Conservation (phyloP, 2,797 vertebrate species). For the Eidolon dupreanum region DNA sequence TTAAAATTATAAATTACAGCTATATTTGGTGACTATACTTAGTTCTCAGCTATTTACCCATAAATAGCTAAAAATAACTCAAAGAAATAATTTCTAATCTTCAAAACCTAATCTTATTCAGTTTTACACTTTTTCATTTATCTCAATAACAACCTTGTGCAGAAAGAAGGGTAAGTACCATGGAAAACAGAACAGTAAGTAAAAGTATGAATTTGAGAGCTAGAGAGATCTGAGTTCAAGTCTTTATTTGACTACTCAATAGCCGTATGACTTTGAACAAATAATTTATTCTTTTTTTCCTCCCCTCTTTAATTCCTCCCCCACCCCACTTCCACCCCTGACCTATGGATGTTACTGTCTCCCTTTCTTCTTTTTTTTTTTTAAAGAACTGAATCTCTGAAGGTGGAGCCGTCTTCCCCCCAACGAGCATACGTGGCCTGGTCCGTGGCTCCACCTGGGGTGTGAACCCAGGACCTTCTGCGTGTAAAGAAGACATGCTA, state of each 20-base stretch:
- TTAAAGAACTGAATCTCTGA: no score
- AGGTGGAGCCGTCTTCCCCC: no score
- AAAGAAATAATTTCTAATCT: not conserved
- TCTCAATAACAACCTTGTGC: not conserved
- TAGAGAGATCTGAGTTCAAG: not conserved
- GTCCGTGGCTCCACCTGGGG: no score
- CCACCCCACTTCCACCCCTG: no score
- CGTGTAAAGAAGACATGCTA: no score
- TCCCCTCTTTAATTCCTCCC: no score
- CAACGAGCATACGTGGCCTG: no score
- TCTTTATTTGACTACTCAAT: not conserved
- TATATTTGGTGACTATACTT: not conserved
- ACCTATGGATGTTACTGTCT: no score
- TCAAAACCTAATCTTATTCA: not conserved
- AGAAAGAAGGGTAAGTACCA: not conserved
- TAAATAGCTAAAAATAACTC: slow-evolving; percentile 46
- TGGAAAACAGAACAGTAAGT: not conserved
- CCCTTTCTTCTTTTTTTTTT: no score
- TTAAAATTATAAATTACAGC: not conserved
- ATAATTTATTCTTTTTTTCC: not conserved
- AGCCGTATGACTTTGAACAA: not conserved
- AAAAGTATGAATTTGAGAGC: not conserved
- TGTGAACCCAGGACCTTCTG: no score
- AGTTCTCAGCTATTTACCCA: not conserved
- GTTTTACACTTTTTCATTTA: slow-evolving; percentile 23